A percentile compares a stretch with the other conserved stretches of the same genome.
Evolutionary conservation across 2,888 invertebrate genomes (phyloP).

Genomic region (Achlya flavicornis): DNA sequence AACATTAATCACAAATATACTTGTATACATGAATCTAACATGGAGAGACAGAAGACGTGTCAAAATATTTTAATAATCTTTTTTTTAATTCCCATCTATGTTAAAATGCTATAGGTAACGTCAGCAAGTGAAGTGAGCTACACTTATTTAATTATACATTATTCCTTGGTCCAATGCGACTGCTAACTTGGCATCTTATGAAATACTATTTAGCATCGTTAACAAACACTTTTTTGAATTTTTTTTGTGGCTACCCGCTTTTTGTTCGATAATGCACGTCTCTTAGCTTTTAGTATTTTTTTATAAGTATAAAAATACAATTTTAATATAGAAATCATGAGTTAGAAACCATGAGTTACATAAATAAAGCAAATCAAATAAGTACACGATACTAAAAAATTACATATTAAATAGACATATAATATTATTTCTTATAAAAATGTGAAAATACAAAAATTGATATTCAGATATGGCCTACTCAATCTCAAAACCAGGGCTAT

Average conservation of each 20-base stretch:
- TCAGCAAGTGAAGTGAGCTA: conserved; percentile 78
- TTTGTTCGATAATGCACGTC: conserved; percentile 63
- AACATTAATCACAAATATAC: conserved; percentile 75
- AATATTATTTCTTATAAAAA: neutral
- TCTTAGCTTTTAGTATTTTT: conserved; percentile 22
- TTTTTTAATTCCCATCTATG: conserved; percentile 31
- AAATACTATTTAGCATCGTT: conserved; percentile 61
- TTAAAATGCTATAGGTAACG: conserved; percentile 65
- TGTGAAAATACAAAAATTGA: neutral
- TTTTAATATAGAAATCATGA: neutral
- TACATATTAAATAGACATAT: neutral
- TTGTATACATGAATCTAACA: conserved; percentile 77
- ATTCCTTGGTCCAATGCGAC: conserved; percentile 80
- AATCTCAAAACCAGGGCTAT: neutral
- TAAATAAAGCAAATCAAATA: neutral
- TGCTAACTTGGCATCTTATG: conserved; percentile 79
- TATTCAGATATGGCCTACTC: neutral
- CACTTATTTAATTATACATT: conserved; percentile 64
- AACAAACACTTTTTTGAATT: conserved; percentile 38
- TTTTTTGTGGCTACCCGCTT: conserved; percentile 41
- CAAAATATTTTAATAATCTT: conserved; percentile 59
- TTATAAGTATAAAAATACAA: conserved; percentile 33
- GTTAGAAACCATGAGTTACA: neutral
- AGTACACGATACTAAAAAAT: neutral
- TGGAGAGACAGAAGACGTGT: conserved; percentile 64